These are phyloP conservation scores for Danio kyathit DNA, from an alignment of 2,797 vertebrate genomes.

Conservation along the genomic window DNA sequence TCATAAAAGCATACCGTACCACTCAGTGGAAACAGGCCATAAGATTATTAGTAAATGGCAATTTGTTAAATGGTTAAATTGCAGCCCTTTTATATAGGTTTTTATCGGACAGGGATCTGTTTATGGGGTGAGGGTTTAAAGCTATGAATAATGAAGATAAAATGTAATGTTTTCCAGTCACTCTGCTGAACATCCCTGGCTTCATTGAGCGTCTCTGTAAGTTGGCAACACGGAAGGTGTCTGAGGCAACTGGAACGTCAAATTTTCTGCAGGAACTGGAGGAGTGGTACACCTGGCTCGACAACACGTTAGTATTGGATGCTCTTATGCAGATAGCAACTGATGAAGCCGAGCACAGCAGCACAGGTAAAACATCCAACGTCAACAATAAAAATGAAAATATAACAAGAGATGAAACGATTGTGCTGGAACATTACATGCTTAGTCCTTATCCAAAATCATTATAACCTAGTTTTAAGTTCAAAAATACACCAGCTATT, in stretches of 20 bases:
- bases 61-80: neutral
- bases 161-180: constrained; percentile 76
- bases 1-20: no score
- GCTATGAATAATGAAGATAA: neutral
- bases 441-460: no score
- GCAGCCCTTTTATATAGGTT: neutral
- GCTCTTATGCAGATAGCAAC: constrained; percentile 97
- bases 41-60: neutral
- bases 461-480: no score
- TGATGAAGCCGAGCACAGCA: constrained; percentile 94
- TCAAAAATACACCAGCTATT: no score
- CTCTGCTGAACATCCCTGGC: constrained; percentile 95
- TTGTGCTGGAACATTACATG: no score
- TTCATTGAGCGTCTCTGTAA: constrained; percentile 97
- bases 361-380: constrained; percentile 80
- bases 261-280: constrained; percentile 93
- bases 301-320: constrained; percentile 94
- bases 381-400: neutral
- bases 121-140: neutral
- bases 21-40: no score
- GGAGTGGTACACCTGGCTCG: constrained; percentile 98
- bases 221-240: constrained; percentile 95
- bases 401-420: neutral
- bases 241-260: constrained; percentile 91
- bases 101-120: neutral